Base-by-base conservation (phyloP, 2,888 invertebrate species). In the Sphaeridia pumilis region DNA sequence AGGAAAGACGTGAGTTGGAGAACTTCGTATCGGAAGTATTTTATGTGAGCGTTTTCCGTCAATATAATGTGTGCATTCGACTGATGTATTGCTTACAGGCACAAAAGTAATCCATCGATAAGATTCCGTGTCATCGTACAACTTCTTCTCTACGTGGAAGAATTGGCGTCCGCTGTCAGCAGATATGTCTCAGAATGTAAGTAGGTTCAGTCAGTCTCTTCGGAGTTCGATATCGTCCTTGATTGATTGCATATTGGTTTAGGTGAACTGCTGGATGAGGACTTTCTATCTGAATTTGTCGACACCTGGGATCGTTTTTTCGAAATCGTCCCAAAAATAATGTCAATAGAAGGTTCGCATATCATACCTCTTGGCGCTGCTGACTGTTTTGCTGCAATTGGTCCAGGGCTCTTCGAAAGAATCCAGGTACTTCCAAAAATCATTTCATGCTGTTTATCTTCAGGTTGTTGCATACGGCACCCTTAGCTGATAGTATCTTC, bases 321-420 rank as follows among this genome's bases (percentile, higher is more conserved):
- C 34, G 52, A 52, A 22, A 38, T 52, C 24, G 52, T 46, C n/a
- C 52, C 52, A 7, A 46, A 52, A 17, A 31, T 52, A 1, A 52
- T 52, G 52, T 38, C 41, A 17, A 21, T 46, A 14, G 52, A 52
- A 10, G 35, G 43, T 17, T 17, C 38, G 5, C 10, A 46, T 12
- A 27, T n/a, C 14, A 41, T 52, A 2, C 38, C 38, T 12, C 46
- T 46, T 17, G 52, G 52, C 4, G 42, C 46, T 10, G 46, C 52
- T 2, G 52, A 52, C 21, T 46, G 46, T 12, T 52, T 52, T 24
- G 52, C 52, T 41, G 52, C 52, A 22, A 46, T 52, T 34, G 52
- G 52, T 3, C 25, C 46, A 14, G 22, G 46, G 14, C 25, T 52
- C 12, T 52, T 52, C 25, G 52, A 52, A n/a, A 46, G 46, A 46